phyloP scores from a whole-genome alignment of 1,140 invertebrate genomes.

The Periplaneta americana region DNA sequence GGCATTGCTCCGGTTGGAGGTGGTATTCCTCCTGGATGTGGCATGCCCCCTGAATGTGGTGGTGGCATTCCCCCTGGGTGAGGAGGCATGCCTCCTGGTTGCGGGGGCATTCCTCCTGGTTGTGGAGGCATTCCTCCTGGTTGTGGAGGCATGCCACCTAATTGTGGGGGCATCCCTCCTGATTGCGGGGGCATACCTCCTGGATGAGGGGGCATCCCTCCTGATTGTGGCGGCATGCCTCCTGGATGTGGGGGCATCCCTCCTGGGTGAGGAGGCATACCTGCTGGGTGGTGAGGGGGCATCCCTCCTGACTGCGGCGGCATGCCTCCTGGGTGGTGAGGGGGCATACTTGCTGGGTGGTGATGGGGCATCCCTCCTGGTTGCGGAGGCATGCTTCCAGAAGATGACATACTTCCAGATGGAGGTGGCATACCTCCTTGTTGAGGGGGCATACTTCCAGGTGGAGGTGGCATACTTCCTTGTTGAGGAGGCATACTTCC shows the following conservation, averaged over 20 bases:
- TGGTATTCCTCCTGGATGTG: not conserved
- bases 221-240: slow-evolving; percentile 17
- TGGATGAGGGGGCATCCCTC: slow-evolving; percentile 16
- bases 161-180: not conserved
- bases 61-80: too few species aligned
- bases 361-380: slow-evolving; percentile 29
- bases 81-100: too few species aligned
- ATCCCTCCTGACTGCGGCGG: slow-evolving; percentile 8
- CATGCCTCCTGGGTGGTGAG: slow-evolving; percentile 15
- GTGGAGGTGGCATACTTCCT: not conserved
- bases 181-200: slow-evolving; percentile 17
- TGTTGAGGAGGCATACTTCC: slow-evolving; percentile 20
- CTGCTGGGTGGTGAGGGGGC: slow-evolving; percentile 20
- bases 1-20: slow-evolving; percentile 16
- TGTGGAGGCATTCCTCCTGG: slow-evolving; percentile 17
- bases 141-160: not conserved
- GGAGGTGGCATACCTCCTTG: slow-evolving; percentile 16
- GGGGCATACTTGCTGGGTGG: slow-evolving; percentile 24
- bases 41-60: not conserved
- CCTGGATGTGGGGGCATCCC: not conserved
- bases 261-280: slow-evolving; percentile 17
- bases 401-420: not conserved
- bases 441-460: slow-evolving; percentile 5
- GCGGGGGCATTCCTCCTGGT: slow-evolving; percentile 2
- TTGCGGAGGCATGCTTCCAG: slow-evolving; percentile 16